Evolutionary conservation across 2,888 invertebrate genomes (phyloP).

Genomic region (Deroplatys truncata): DNA sequence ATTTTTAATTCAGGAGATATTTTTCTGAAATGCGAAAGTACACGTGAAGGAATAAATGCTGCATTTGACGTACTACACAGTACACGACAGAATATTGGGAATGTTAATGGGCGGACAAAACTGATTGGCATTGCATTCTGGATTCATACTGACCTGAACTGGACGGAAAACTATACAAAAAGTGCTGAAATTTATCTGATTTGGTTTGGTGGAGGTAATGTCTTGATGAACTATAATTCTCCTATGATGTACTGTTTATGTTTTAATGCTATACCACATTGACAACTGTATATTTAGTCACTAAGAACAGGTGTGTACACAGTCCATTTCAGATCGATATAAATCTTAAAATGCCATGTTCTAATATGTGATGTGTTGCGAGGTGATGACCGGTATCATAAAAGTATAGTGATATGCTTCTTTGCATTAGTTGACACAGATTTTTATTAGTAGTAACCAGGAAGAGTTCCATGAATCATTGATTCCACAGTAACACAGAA

Average conservation of each 20-base stretch:
- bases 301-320: too few relatives aligned
- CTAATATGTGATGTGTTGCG: background rate
- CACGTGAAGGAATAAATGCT: background rate
- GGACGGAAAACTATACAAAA: background rate
- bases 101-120: background rate
- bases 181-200: background rate
- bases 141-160: background rate
- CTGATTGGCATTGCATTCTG: background rate
- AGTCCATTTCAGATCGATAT: background rate
- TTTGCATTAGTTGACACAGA: background rate
- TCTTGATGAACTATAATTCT: background rate
- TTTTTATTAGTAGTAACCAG: background rate
- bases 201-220: background rate
- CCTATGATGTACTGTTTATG: background rate
- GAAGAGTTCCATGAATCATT: background rate
- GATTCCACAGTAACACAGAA: background rate
- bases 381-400: background rate
- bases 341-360: background rate
- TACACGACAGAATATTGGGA: background rate
- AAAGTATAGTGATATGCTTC: background rate
- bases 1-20: background rate
- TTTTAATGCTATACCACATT: background rate
- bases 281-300: too few relatives aligned
- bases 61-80: background rate
- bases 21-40: background rate